Percentiles rank a stretch among this genome's conserved stretches.
Evolutionary conservation across 2,888 invertebrate genomes (phyloP).

Genomic region (Oeneis ivallda): DNA sequence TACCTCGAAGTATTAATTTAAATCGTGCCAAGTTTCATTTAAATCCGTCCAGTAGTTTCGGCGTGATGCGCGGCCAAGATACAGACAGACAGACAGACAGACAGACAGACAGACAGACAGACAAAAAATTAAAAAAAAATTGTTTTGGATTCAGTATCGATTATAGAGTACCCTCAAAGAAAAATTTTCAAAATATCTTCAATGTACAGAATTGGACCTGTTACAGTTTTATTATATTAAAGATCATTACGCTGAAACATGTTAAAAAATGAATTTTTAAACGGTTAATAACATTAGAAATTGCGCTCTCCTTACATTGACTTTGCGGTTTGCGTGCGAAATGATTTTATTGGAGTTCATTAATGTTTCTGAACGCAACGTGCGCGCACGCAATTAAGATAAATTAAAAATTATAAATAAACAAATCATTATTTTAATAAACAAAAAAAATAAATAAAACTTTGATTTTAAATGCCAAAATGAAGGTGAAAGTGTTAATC

Average conservation of each 20-base stretch:
- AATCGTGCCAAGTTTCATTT: no score
- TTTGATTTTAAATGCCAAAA: slow-evolving; percentile 24
- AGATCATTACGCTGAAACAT: slow-evolving; percentile 32
- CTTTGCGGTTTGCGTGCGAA: slow-evolving; percentile 40
- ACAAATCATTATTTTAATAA: slow-evolving; percentile 24
- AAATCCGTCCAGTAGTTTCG: no score
- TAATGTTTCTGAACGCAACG: slow-evolving; percentile 42
- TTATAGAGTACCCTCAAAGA: no score
- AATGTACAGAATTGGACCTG: no score
- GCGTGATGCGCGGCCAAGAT: no score
- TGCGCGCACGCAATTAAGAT: slow-evolving; percentile 44
- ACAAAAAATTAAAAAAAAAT: no score
- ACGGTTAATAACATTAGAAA: slow-evolving; percentile 44
- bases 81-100: no score
- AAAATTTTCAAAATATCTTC: no score
- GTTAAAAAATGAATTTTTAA: slow-evolving; percentile 34
- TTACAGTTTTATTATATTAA: no score
- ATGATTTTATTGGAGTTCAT: slow-evolving; percentile 36
- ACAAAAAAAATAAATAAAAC: slow-evolving; percentile 1
- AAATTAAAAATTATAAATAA: slow-evolving; percentile 23
- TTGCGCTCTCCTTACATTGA: slow-evolving; percentile 41
- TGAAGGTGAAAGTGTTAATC: slow-evolving; percentile 38
- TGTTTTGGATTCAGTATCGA: no score
- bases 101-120: no score
- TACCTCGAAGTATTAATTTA: no score